Base-by-base conservation (phyloP, 2,113 vertebrate genomes). In the Girardinichthys multiradiatus region DNA sequence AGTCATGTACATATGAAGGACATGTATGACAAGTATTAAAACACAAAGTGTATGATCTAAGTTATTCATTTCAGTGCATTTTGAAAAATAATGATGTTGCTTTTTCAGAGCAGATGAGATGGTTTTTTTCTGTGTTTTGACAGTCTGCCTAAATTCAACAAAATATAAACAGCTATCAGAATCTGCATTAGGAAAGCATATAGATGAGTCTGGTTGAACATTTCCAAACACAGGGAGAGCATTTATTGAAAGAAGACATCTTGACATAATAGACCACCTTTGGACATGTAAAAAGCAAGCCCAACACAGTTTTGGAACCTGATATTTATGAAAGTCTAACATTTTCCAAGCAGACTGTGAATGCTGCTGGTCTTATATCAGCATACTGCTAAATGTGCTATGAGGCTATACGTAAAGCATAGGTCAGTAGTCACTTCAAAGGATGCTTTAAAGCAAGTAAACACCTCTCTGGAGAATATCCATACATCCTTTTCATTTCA, bases 391-490 rank as follows among this genome's bases (percentile, higher is more conserved):
- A 69, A 82, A 71, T 82, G 80, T 45, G 17, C 39, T 42, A 45
- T 6, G 4, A 45, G 15, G 35, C 64, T 33, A 59, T 66, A n/a
- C n/a, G n/a, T n/a, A 73, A 75, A 76, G 65, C 71, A 45, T 63
- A 74, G 62, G 59, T 76, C 72, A 19, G 15, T 45, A 45, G 1
- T 1, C 42, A 45, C 64, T 70, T 83, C 58, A 82, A 83, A 64
- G 72, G 60, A 64, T 62, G 68, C 64, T 73, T 87, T 76, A 76
- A 68, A 83, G 72, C 70, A 19, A 51, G 70, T 68, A 68, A 79
- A 67, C 73, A 39, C 0, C 27, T 77, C 83, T 80, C 81, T 67
- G 57, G 77, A 83, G 89, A 72, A 85, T 73, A 60, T 63, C 37
- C 7, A 77, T 83, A 83, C 83, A 86, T 87, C 83, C 83, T 39